Base-by-base conservation (phyloP, 2,888 invertebrate genomes). In the Stenodema calcarata region DNA sequence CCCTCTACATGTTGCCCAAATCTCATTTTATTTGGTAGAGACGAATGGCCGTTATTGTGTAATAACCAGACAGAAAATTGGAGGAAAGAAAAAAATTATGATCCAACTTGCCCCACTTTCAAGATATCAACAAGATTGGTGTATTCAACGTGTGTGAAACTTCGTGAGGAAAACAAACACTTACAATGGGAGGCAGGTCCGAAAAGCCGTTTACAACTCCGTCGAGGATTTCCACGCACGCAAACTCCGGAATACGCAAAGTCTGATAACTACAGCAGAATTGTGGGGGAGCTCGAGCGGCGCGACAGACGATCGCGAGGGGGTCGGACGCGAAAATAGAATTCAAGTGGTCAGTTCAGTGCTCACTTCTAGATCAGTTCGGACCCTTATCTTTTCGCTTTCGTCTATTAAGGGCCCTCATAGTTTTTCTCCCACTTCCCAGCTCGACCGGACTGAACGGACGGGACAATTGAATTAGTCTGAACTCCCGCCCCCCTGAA, bases 281-380 rank as follows among this genome's bases (percentile, higher is more conserved):
- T 23, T 18, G 23, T 23, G 62, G 23, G 27, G 62, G 27, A 28
- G 70, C 28, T 2, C 41, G 78, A 78, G 42, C 23, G 42, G 42
- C 18, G 4, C 23, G 30, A 7, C 35, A 75, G 78, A 18, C 42
- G 62, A 7, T 62, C 18, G 62, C 35, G 62, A 82, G 87, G 62
- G 80, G 44, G 87, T 84, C 75, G 35, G 80, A 83, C 76, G 87
- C 83, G 73, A 88, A 88, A 88, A 88, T 88, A 88, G 88, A 88
- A 87, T 87, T 88, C 86, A 88, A 88, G 88, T 88, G 88, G 88
- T 88, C 88, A 88, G 88, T 88, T 62, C 62, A 27, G 18, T 62
- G n/a, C n/a, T 50, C 50, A 18, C n/a, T 50, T 62, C 62, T 62
- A 62, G 62, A 18, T 62, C 23, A 12, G 62, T 27, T 88, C 87